Evolutionary conservation across 1,140 invertebrate species (phyloP).

Genomic region (Leptinotarsa lineolata): DNA sequence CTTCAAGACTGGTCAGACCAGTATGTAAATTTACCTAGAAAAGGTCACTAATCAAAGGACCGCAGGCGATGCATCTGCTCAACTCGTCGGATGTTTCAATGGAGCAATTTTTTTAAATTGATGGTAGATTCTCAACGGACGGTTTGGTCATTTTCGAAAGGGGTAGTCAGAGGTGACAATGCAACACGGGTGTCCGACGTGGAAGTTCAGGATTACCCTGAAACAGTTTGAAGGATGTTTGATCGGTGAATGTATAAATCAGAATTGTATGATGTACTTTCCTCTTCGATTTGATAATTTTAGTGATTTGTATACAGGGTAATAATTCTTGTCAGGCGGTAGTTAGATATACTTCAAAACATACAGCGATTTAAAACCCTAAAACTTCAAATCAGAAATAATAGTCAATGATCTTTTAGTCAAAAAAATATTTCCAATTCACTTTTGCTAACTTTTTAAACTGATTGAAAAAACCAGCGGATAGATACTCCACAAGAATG

Average conservation of each 20-base stretch:
- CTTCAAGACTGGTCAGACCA: slow-evolving; percentile 29
- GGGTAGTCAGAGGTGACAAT: not conserved
- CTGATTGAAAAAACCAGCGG: too few species aligned
- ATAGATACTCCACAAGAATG: too few species aligned
- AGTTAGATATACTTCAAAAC: too few species aligned
- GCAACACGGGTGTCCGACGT: not conserved
- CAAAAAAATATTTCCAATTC: too few species aligned
- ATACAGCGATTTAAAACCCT: too few species aligned
- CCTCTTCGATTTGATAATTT: too few species aligned
- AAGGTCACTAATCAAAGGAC: slow-evolving; percentile 26
- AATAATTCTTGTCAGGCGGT: too few species aligned
- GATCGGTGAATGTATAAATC: not conserved
- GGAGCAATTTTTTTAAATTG: slow-evolving; percentile 22
- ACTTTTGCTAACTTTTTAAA: too few species aligned
- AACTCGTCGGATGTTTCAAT: slow-evolving; percentile 14
- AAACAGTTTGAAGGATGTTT: not conserved
- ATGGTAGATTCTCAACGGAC: slow-evolving; percentile 15
- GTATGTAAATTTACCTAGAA: slow-evolving; percentile 30
- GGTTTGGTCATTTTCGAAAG: slow-evolving; percentile 21
- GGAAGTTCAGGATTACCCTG: not conserved
- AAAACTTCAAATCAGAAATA: too few species aligned
- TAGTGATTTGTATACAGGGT: too few species aligned
- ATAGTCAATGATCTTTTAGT: too few species aligned
- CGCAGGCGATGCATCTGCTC: slow-evolving; percentile 21
- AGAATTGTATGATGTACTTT: too few species aligned